Evolutionary conservation across 1,140 invertebrate genomes (phyloP), one percentile per base, ranked within the genome.

Genomic region (Cotesia chilonis): DNA sequence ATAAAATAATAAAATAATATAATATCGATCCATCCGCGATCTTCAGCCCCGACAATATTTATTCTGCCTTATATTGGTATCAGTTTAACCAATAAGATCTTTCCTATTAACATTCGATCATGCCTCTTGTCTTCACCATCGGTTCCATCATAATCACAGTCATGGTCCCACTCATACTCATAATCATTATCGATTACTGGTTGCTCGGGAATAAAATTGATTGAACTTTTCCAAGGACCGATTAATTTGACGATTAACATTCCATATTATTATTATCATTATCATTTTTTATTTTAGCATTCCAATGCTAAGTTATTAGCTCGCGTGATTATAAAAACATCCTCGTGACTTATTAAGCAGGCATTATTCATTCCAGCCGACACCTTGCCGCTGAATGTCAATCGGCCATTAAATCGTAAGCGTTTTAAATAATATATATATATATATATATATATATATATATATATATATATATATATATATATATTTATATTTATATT

Each of bases 181-280:
- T 6, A 4, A 61, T 4, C 14, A 61, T 6, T 4, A 61, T 28
- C 28, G 35, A 35, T 20, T 61, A 20, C 20, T 12, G 5, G 20
- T 57, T 57, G 9, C n/a, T 12, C 12, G 20, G 54, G 9, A 17
- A 20, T 5, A 55, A 57, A 28, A 60, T 60, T 36, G 20, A 60
- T 60, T 55, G 17, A 9, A 60, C 4, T 36, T 9, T n/a, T 52
- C 17, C 5, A 60, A 60, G 35, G 4, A 47, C n/a, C n/a, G 35
- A 64, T 64, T 64, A 37, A 64, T n/a, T 64, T 37, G 12, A 64
- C 61, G 61, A 37, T 60, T 60, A 60, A 64, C 10, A 35, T 28
- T 60, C 10, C 14, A 28, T n/a, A 41, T 64, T 38, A 36, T 37
- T 38, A 64, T 37, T 4, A n/a, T 41, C 5, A n/a, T 47, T 64